Percentiles rank a stretch among this genome's conserved stretches.
Evolutionary conservation across 2,797 vertebrate genomes (phyloP).

Genomic region (Poeciliopsis paucimaculata): DNA sequence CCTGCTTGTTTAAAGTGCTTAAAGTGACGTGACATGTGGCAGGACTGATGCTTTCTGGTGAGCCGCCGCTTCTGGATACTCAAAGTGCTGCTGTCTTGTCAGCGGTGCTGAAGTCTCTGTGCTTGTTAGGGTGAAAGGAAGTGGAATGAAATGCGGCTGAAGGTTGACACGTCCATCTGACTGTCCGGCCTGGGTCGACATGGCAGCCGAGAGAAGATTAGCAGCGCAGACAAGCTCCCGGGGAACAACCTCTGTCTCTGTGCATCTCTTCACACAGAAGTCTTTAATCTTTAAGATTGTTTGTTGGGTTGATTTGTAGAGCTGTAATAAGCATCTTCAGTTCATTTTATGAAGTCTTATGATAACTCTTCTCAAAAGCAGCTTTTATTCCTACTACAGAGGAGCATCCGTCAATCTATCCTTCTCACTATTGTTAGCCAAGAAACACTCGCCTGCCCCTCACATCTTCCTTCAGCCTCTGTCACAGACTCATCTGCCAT

Average conservation of each 20-base stretch:
- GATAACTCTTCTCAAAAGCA: not conserved
- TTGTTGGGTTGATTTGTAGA: constrained; percentile 14
- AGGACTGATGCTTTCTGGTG: constrained; percentile 24
- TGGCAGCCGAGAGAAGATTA: constrained; percentile 41
- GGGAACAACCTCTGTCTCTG: constrained; percentile 15
- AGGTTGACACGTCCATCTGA: constrained; percentile 20
- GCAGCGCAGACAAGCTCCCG: constrained; percentile 21
- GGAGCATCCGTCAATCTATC: not conserved
- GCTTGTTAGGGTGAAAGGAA: constrained; percentile 16
- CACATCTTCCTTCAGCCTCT: constrained; percentile 47
- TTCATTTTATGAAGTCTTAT: not conserved
- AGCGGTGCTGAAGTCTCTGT: constrained; percentile 9
- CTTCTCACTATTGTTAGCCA: constrained; percentile 23
- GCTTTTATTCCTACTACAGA: not conserved
- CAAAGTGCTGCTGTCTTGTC: constrained; percentile 19
- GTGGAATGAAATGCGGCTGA: constrained; percentile 13
- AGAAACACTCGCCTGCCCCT: constrained; percentile 25
- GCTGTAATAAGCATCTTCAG: not conserved
- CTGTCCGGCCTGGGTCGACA: constrained; percentile 23
- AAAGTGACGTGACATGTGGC: constrained; percentile 1
- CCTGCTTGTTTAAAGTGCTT: constrained; percentile 7
- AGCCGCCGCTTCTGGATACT: constrained; percentile 21
- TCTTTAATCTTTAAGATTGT: constrained; percentile 4
- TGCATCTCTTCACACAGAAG: not conserved
- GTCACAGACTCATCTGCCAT: constrained; percentile 66